Percentiles rank a stretch among this genome's conserved stretches.
Conservation (phyloP, 2,888 invertebrate species). For the Leptinotarsa tumamoca region DNA sequence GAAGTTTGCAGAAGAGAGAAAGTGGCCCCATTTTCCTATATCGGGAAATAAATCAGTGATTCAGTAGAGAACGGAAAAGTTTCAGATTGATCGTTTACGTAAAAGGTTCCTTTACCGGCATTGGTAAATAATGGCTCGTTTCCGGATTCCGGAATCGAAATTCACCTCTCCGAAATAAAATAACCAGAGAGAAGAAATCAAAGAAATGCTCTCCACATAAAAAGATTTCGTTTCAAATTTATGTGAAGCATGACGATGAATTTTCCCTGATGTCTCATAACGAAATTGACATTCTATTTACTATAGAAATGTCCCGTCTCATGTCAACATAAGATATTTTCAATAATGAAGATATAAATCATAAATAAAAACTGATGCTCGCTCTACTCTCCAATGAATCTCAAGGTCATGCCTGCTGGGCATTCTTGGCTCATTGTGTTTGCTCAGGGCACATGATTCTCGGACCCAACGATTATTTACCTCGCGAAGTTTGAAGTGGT, state of each 20-base stretch:
- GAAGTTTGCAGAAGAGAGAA: conserved; percentile 34
- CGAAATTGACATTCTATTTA: no score
- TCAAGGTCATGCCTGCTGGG: no score
- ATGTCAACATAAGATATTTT: no score
- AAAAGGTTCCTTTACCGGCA: conserved; percentile 54
- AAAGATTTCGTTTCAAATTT: background rate
- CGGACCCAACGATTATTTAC: no score
- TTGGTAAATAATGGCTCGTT: conserved; percentile 54
- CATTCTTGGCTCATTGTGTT: no score
- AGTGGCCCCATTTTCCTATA: conserved; percentile 46
- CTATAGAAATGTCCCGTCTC: no score
- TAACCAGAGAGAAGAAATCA: conserved; percentile 28
- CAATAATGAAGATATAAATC: no score
- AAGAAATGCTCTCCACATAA: conserved; percentile 7
- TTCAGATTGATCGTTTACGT: conserved; percentile 57
- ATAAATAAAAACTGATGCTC: no score
- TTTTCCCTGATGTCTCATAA: no score
- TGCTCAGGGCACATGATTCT: no score
- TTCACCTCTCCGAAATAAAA: conserved; percentile 43
- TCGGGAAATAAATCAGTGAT: conserved; percentile 58
- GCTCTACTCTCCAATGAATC: no score
- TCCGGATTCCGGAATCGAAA: conserved; percentile 51
- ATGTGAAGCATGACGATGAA: background rate
- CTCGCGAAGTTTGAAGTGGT: no score
- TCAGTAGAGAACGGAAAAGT: conserved; percentile 53